These are phyloP conservation scores for Notothenia rossii DNA, from an alignment of 2,113 vertebrate species.

Conservation along the genomic window DNA sequence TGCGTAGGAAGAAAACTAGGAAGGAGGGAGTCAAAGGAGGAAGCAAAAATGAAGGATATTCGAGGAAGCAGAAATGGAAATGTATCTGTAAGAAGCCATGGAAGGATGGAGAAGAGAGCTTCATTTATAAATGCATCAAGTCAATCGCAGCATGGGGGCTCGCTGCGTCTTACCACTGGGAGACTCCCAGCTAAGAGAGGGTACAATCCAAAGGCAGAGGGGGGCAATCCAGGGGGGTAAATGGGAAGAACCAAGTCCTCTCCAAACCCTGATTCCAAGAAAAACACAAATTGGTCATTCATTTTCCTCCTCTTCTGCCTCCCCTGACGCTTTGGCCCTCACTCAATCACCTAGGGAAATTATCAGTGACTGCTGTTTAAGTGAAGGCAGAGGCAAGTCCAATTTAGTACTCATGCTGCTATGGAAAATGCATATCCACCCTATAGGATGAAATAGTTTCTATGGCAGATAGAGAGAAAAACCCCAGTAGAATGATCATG, in stretches of 20 bases:
- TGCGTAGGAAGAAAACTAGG: conserved; percentile 8
- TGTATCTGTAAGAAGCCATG: conserved; percentile 12
- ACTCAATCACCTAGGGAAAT: conserved; percentile 48
- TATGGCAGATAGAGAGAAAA: no score
- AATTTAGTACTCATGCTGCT: conserved; percentile 7
- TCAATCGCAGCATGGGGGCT: conserved; percentile 19
- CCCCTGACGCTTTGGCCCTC: conserved; percentile 22
- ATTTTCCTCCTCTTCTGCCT: conserved; percentile 31
- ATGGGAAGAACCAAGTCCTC: conserved; percentile 18
- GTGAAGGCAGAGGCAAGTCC: conserved; percentile 27
- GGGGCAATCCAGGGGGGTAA: conserved; percentile 45
- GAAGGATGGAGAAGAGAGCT: conserved; percentile 27
- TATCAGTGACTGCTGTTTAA: conserved; percentile 56
- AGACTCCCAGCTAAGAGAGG: neutral
- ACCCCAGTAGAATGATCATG: no score
- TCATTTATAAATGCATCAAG: conserved; percentile 40
- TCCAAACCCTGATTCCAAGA: conserved; percentile 44
- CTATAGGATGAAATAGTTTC: neutral
- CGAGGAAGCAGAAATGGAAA: conserved; percentile 21
- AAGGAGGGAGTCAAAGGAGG: neutral
- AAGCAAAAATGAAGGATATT: conserved; percentile 1
- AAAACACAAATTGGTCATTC: conserved; percentile 57
- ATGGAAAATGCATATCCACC: conserved; percentile 37
- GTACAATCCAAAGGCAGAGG: conserved; percentile 26
- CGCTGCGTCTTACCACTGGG: conserved; percentile 14